Evolutionary conservation across 2,797 vertebrate species (phyloP), one percentile per base, ranked within the genome.

Genomic region (Parauchenoglanis ngamensis): DNA sequence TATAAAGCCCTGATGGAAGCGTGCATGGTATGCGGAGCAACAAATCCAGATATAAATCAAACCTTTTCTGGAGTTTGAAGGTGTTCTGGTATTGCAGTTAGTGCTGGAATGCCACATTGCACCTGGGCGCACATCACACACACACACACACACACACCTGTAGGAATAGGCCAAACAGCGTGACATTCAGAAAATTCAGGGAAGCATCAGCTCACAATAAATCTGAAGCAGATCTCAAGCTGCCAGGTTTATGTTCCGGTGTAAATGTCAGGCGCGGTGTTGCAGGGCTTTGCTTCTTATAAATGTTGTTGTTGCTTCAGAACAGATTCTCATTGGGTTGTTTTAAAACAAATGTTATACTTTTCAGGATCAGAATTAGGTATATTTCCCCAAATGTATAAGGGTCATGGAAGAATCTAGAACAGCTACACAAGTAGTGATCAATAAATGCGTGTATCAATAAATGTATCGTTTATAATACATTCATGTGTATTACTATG

Each of bases 81-180:
- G 46, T 7, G 2, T 52, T 52, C 11, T 76, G 31, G 19, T 31
- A 57, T 79, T 78, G n/a, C 10, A 7, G 52, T 56, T 56, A 31
- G 1, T 2, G 21, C 40, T 49, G 72, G 40, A 73, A 44, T 73
- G 40, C 21, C 25, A 76, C 13, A 76, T 28, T 76, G 46, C 46
- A 52, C 73, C 1, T 7, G 19, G 35, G 40, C 11, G 35, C 31
- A 73, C 70, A 73, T 40, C 25, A 52, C 73, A 52, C 73, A 76
- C 25, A 76, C 44, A 76, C 25, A 76, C 44, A 40, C 35, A 40
- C 35, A 79, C 77, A 79, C 56, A 79, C 77, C 56, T 80, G 31
- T 40, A 80, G 31, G 31, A 80, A 40, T 25, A 25, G 56, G 56
- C 23, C 21, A 61, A 59, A 56, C 11, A 10, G 21, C 31, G 21